These are phyloP conservation scores for Chymomyza costata DNA, from an alignment of 1,140 invertebrate genomes.

Conservation along the genomic window DNA sequence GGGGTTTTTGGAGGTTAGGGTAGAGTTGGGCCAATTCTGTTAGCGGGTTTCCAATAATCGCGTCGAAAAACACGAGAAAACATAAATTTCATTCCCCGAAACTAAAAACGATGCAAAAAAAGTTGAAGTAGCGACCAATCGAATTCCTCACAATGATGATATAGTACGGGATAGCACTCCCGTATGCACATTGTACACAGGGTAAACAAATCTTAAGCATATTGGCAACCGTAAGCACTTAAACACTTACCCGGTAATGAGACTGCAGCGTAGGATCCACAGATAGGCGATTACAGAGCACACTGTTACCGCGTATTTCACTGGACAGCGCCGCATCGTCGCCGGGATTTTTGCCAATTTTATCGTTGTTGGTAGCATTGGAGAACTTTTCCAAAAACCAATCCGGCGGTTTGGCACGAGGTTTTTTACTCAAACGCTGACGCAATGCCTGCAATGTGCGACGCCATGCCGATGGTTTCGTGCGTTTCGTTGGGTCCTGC, in stretches of 20 bases:
- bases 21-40: no score
- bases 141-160: no score
- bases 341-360: conserved; percentile 65
- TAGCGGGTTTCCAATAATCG: no score
- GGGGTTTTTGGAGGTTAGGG: no score
- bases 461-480: conserved; percentile 66
- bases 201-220: no score
- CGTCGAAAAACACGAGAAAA: no score
- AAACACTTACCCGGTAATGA: conserved; percentile 80
- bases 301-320: conserved; percentile 74
- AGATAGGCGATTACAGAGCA: conserved; percentile 78
- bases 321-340: conserved; percentile 74
- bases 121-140: no score
- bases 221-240: no score
- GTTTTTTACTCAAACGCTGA: conserved; percentile 69
- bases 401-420: conserved; percentile 77
- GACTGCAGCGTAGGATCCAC: conserved; percentile 80
- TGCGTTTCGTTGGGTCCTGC: conserved; percentile 60
- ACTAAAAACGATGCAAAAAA: no score
- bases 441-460: conserved; percentile 68
- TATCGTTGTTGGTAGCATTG: conserved; percentile 72
- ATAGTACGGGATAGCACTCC: no score
- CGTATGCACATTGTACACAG: no score
- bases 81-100: no score
- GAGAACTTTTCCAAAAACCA: conserved; percentile 81